phyloP scores from a whole-genome alignment of 2,888 invertebrate species.

The Thyatira batis region DNA sequence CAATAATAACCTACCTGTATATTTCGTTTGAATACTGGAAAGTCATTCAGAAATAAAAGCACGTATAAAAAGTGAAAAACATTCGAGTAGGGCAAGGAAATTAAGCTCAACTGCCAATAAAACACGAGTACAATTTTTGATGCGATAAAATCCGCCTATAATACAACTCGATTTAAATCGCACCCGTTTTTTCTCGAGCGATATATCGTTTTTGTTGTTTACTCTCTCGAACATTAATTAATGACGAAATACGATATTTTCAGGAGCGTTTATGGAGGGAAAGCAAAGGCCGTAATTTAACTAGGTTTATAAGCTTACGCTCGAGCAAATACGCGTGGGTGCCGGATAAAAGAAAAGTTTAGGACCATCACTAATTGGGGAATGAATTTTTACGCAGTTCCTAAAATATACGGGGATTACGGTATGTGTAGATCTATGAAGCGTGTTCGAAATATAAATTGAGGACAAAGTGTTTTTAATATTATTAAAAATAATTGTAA shows the following conservation, averaged over 20 bases:
- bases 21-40: too few relatives aligned
- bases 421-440: too few relatives aligned
- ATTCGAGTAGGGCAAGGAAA: conserved; percentile 53
- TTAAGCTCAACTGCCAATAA: conserved; percentile 66
- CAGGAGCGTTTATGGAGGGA: conserved; percentile 40
- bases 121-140: conserved; percentile 42
- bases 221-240: conserved; percentile 67
- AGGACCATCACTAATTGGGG: background rate
- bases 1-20: too few relatives aligned
- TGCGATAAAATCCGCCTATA: conserved; percentile 57
- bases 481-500: too few relatives aligned
- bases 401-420: too few relatives aligned
- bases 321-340: background rate
- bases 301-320: background rate
- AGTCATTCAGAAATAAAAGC: conserved; percentile 29
- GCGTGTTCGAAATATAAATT: too few relatives aligned
- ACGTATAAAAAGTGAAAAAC: conserved; percentile 33
- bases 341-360: background rate
- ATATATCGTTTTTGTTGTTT: conserved; percentile 68
- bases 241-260: conserved; percentile 74
- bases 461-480: too few relatives aligned
- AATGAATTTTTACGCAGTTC: too few relatives aligned
- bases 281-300: conserved; percentile 19
- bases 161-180: conserved; percentile 54
- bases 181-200: conserved; percentile 47